Evolutionary conservation across 2,113 vertebrate genomes (phyloP).

Genomic region (Triplophysa siluroides): DNA sequence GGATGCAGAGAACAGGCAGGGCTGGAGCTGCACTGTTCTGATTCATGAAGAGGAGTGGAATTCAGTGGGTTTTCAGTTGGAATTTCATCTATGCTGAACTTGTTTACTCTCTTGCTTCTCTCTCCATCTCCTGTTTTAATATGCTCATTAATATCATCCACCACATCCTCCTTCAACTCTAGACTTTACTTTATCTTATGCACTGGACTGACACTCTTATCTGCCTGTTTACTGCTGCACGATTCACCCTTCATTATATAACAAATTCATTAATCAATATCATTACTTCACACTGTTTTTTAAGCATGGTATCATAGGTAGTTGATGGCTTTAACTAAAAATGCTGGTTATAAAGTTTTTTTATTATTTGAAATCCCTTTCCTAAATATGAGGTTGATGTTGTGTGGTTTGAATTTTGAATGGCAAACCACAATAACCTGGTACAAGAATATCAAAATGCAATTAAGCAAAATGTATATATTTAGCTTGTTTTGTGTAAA

Average conservation of each 20-base stretch:
- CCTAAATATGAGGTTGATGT: too few species aligned
- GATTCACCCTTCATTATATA: conserved; percentile 18
- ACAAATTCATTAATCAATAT: conserved; percentile 11
- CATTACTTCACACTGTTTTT: conserved; percentile 1
- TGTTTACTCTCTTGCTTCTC: conserved; percentile 52
- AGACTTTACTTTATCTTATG: conserved; percentile 38
- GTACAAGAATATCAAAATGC: too few species aligned
- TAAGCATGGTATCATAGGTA: background rate
- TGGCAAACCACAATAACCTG: too few species aligned
- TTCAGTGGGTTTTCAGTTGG: conserved; percentile 31
- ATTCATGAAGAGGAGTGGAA: conserved; percentile 47
- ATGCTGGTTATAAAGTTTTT: too few species aligned
- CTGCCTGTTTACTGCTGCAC: conserved; percentile 12
- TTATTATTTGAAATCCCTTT: too few species aligned
- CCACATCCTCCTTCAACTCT: background rate
- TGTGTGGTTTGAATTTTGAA: background rate
- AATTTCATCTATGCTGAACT: conserved; percentile 52
- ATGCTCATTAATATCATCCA: conserved; percentile 47
- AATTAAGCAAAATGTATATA: too few species aligned
- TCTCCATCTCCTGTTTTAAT: conserved; percentile 51
- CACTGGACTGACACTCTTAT: conserved; percentile 32
- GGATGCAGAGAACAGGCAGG: conserved; percentile 30
- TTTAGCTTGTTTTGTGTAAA: too few species aligned
- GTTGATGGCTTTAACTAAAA: background rate
- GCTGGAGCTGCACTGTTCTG: conserved; percentile 30